Base-by-base conservation (phyloP, 2,797 vertebrate species). In the Phataginus tetradactyla region DNA sequence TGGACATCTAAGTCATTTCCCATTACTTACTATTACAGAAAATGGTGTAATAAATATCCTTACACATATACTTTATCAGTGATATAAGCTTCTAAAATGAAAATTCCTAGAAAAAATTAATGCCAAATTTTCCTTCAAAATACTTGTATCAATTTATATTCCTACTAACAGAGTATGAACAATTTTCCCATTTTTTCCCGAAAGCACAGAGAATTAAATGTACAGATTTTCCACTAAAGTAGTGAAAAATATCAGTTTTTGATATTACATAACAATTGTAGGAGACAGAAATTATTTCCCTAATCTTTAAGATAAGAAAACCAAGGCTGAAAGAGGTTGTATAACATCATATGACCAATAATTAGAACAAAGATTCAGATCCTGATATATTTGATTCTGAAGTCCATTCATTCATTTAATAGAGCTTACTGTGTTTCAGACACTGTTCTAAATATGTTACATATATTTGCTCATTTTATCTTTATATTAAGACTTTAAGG, bases 261-360 rank as follows among this genome's bases (percentile, higher is more conserved):
- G 57, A 75, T 74, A 10, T 37, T 59, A 0, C 10, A 63, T 59
- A 95, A 87, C 61, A 95, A 59, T 68, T n/a, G n/a, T 32, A 34
- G 8, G 29, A 90, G 71, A 69, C 14, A 69, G 53, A 96, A 86
- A 84, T 39, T 51, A 90, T 88, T 85, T 51, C 8, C 27, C n/a
- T 21, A 39, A 61, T 57, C 57, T 95, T 93, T 93, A 57, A 55
- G 39, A 68, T 71, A n/a, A 87, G 55, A 53, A 94, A 90, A 87
- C 25, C 6, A 87, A 84, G 27, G n/a, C 9, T 23, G 39, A 83
- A 5, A 81, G 74, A 92, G 4, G 12, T 51, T 69, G 9, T 57
- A 53, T 68, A 77, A 78, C 32, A 61, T 27, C 34, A 61, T 68
- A 85, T 68, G 51, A 42, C 61, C 34, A 92, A 84, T 34, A 61